Base-by-base conservation (phyloP, 2,888 invertebrate genomes). In the Pterobdella sp. region DNA sequence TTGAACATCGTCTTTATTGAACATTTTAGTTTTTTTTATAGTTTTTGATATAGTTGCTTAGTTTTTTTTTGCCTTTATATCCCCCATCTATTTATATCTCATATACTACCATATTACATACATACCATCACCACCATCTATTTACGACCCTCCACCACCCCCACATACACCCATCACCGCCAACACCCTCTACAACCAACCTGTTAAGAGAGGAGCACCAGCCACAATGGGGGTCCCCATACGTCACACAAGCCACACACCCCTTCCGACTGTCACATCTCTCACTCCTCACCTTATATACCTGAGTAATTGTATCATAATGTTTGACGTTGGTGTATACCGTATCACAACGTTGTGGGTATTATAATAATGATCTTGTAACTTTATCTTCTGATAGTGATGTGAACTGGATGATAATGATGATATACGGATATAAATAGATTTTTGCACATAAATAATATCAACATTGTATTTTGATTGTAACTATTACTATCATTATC, bases 141-240 rank as follows among this genome's bases (percentile, higher is more conserved):
- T 22, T 14, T 22, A n/a, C n/a, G n/a, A 42, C 49, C 49, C 49
- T 22, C 7, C 49, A 42, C 49, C 7, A 42, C 49, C 49, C 49
- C 10, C 7, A 18, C 7, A n/a, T 26, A 56, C 60, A 56, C 49
- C 49, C 7, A 7, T 14, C 49, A 7, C 7, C 42, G 18, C 42
- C 7, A 42, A 18, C 42, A 42, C 42, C 7, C 7, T 14, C 42
- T 14, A 10, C 29, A 1, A 72, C 77, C 42, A 56, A 83, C 82
- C 79, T 81, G 78, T 80, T 81, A 75, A 81, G 80, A 34, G 82
- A 78, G 1, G 81, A 79, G 75, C 82, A 83, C 83, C 83, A 83
- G 26, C 82, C 83, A 77, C 83, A 82, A 79, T 80, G 81, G 1
- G 83, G 82, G 75, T 82, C 81, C 42, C 76, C 77, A 31, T 81